Evolutionary conservation across 2,888 invertebrate genomes (phyloP).

Genomic region (Acrobeloides nanus): DNA sequence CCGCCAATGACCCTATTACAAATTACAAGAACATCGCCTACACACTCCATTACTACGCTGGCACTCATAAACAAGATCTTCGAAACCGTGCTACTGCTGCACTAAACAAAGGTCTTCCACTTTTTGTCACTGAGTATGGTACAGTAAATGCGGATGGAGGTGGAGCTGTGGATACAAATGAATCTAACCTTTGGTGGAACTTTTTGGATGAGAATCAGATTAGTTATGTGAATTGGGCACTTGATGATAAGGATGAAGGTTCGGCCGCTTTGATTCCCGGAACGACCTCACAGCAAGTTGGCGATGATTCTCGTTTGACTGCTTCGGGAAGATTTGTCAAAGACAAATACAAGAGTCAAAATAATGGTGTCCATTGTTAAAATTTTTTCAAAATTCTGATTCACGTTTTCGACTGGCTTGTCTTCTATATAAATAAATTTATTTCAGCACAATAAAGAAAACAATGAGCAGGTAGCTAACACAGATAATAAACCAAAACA

Average conservation of each 20-base stretch:
- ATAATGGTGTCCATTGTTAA: too few species aligned
- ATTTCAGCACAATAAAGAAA: too few species aligned
- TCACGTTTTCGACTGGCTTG: too few species aligned
- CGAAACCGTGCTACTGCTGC: constrained; percentile 7
- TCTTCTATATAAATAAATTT: too few species aligned
- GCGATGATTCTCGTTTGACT: neutral
- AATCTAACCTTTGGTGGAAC: constrained; percentile 13
- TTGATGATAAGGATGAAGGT: constrained; percentile 8
- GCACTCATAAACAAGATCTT: constrained; percentile 5
- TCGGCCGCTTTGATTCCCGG: constrained; percentile 6
- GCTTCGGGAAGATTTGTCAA: neutral
- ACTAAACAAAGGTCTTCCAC: constrained; percentile 14
- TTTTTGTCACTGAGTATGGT: constrained; percentile 18
- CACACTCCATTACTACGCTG: too few species aligned
- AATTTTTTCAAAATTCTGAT: too few species aligned
- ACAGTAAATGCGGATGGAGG: constrained; percentile 12
- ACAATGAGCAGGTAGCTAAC: too few species aligned
- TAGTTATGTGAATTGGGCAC: constrained; percentile 11
- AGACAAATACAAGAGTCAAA: too few species aligned
- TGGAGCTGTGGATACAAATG: constrained; percentile 7
- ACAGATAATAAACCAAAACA: too few species aligned
- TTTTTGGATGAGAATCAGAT: constrained; percentile 12
- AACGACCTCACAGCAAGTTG: constrained; percentile 1
- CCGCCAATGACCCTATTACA: constrained; percentile 13
- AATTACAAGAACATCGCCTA: constrained; percentile 7